Base-by-base conservation (phyloP, 2,888 invertebrate genomes). In the Drosophila anceps region DNA sequence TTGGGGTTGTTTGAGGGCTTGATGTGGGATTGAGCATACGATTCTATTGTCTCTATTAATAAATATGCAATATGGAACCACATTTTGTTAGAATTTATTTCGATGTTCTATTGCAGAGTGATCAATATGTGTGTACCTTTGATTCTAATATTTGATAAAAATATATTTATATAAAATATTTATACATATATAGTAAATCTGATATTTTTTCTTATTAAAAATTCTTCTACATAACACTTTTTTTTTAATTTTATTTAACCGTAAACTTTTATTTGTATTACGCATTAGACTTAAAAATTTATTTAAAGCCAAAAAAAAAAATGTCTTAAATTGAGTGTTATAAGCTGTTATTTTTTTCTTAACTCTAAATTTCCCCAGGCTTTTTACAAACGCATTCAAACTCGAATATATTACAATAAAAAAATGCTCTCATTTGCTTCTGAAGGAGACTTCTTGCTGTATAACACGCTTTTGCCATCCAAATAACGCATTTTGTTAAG, bases 401-500 rank as follows among this genome's bases (percentile, higher is more conserved):
- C 75, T 86, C 69, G 27, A 31, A 39, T 62, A 37, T 15, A 80
- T 67, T 59, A 62, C 51, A 59, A 44, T 37, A 48, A 62, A 80
- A 78, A 78, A 55, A 46, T 65, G n/a, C 0, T 24, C n/a, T 15
- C 13, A 5, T 44, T 39, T 43, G 4, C 20, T 35, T 18, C 31
- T 6, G 10, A 41, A 48, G 41, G 15, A 73, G 73, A 85, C 73
- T 86, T 79, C 66, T 73, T 81, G 73, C 70, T 74, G 71, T 69
- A 44, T 85, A 86, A 90, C 86, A 86, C 90, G 87, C 87, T 86
- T 90, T 83, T 74, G 69, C 79, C 81, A 74, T 82, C 82, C 74
- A 85, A 88, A 90, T 82, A 86, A 83, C 76, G 74, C 86, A 87
- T 87, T 87, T 87, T 89, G 87, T 82, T 82, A 75, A 87, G 86